Conservation (phyloP, 2,888 invertebrate species). For the Pocota personata region DNA sequence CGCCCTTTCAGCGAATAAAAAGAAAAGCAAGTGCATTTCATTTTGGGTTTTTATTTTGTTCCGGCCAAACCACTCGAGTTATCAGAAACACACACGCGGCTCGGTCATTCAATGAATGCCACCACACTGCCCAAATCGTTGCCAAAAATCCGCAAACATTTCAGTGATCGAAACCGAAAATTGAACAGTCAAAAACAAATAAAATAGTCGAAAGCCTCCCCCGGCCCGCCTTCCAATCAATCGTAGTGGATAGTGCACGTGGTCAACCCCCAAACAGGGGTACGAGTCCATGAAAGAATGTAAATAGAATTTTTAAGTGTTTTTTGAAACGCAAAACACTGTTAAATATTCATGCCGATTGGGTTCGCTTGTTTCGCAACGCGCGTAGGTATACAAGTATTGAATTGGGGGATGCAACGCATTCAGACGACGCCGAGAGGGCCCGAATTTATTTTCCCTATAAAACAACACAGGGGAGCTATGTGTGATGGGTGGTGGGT, state of each 20-base stretch:
- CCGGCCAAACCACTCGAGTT: slow-evolving; percentile 47
- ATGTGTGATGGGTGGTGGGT: neutral
- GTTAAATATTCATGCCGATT: slow-evolving; percentile 73
- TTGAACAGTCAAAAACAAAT: slow-evolving; percentile 71
- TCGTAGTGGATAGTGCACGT: slow-evolving; percentile 6
- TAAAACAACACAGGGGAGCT: neutral
- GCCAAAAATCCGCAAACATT: slow-evolving; percentile 71
- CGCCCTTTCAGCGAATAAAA: slow-evolving; percentile 18
- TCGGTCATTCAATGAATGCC: slow-evolving; percentile 32
- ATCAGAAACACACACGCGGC: slow-evolving; percentile 50
- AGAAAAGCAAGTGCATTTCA: slow-evolving; percentile 26
- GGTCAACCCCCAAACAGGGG: neutral
- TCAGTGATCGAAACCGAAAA: slow-evolving; percentile 73
- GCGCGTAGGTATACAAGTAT: neutral
- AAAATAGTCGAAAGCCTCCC: slow-evolving; percentile 14
- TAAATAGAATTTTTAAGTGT: slow-evolving; percentile 74
- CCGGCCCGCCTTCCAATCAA: slow-evolving; percentile 30
- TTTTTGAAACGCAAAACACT: slow-evolving; percentile 72
- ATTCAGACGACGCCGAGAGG: slow-evolving; percentile 1
- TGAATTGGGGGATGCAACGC: slow-evolving; percentile 37
- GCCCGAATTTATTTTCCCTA: slow-evolving; percentile 33
- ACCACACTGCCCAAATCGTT: slow-evolving; percentile 60
- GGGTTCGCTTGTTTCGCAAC: slow-evolving; percentile 64
- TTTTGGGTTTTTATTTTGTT: slow-evolving; percentile 51
- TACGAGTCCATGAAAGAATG: slow-evolving; percentile 28